Percentiles rank a stretch among this genome's conserved stretches.
These are phyloP conservation scores for Scylla paramamosain DNA, from an alignment of 1,140 invertebrate species.

Conservation along the genomic window DNA sequence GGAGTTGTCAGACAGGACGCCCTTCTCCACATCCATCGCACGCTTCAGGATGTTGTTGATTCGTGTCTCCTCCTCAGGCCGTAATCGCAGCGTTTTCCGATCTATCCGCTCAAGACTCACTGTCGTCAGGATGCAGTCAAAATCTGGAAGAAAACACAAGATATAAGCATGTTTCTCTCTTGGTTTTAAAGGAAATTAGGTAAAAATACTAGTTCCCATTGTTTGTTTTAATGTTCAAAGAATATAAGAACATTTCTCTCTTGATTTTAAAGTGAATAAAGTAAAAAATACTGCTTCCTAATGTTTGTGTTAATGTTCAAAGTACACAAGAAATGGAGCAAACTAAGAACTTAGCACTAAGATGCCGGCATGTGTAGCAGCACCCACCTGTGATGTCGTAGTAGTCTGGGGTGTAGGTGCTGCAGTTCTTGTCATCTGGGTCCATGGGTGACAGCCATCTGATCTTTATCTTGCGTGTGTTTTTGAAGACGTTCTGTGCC, in stretches of 20 bases:
- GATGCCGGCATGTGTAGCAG: not conserved
- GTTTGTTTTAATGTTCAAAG: too few relatives aligned
- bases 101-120: slow-evolving; percentile 88
- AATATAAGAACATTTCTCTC: too few relatives aligned
- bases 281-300: too few relatives aligned
- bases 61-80: slow-evolving; percentile 86
- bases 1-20: slow-evolving; percentile 83
- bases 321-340: too few relatives aligned
- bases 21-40: slow-evolving; percentile 90
- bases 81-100: slow-evolving; percentile 87
- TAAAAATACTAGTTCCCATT: too few relatives aligned
- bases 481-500: slow-evolving; percentile 94
- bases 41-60: slow-evolving; percentile 92
- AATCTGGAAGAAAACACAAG: slow-evolving; percentile 84
- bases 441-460: slow-evolving; percentile 90
- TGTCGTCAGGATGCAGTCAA: slow-evolving; percentile 93
- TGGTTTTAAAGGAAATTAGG: not conserved
- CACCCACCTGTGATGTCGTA: slow-evolving; percentile 89
- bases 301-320: too few relatives aligned
- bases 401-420: slow-evolving; percentile 93
- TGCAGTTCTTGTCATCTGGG: slow-evolving; percentile 83
- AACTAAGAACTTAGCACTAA: too few relatives aligned
- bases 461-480: slow-evolving; percentile 90
- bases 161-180: not conserved
- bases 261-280: too few relatives aligned